Base-by-base conservation (phyloP, 2,888 invertebrate genomes). In the Melinaea marsaeus region DNA sequence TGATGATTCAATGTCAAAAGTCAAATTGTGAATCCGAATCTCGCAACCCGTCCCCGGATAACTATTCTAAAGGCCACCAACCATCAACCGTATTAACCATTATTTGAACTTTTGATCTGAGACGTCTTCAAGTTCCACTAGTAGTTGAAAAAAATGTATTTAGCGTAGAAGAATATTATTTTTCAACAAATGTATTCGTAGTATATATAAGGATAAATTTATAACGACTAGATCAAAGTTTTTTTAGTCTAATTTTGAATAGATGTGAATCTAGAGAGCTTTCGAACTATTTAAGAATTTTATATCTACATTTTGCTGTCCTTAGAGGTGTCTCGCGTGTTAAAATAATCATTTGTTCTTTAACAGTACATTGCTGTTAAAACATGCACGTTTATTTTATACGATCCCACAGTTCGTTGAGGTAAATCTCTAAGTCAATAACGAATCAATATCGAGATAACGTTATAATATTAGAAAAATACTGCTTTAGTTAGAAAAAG, bases 91-190 rank as follows among this genome's bases (percentile, higher is more conserved):
- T 78, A 78, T 79, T 84, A 83, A 73, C 71, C 80, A 79, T 81
- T 81, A 78, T 75, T 75, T 77, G 75, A 75, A 74, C 74, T 63
- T 72, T 80, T 86, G 79, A 82, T 76, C 84, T 87, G 86, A 86
- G 81, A 83, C 78, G 71, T 80, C 85, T 83, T 75, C 79, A 79
- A 74, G 79, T 80, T 73, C 72, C 74, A 80, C 73, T 74, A 78
- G 64, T 82, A 81, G 74, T 83, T 84, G 72, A 81, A 83, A 85
- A 85, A 84, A 82, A 86, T 84, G 82, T 86, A 81, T 84, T 83
- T 86, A 89, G 87, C 86, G 83, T 90, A 89, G 90, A 90, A 90
- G 90, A 90, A 90, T 89, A 90, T 84, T 71, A 86, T 75, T 84
- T 82, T 75, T 82, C 84, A 86, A 86, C 82, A 85, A 84, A 85